Evolutionary conservation across 2,888 invertebrate species (phyloP), one percentile per base, ranked within the genome.

Genomic region (Ormyrus nitidulus): DNA sequence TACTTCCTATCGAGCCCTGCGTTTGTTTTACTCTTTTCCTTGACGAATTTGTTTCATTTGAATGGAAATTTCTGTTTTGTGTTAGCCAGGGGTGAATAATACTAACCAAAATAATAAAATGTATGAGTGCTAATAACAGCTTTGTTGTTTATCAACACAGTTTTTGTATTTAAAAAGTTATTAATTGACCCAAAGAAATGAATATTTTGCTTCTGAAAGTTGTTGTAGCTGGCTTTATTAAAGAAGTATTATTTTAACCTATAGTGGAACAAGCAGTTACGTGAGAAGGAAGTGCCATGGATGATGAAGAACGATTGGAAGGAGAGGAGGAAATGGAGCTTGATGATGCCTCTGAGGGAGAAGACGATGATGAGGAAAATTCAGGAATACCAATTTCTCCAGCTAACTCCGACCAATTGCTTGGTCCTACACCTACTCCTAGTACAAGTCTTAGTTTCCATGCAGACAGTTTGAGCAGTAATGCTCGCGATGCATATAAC

Each of bases 291-390:
- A 86, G 86, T 87, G 86, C 86, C 88, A 90, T 90, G 90, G 90
- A 90, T 85, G 90, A 90, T 87, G 90, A 90, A 84, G 90, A 90
- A 84, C 90, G 90, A 85, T 86, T 90, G 84, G 90, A 89, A 82
- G 90, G 89, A 79, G 93, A 93, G 85, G 93, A 93, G 90, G 94
- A 95, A 89, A 94, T 95, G 92, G 95, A 95, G 91, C 92, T 95
- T 86, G 93, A 95, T 86, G 94, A 94, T 85, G 94, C 94, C 83
- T 95, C 95, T 61, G 95, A 95, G 87, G 93, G 95, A 81, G 95
- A 95, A 86, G 94, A 94, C 85, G 95, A 95, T 89, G 95, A 93
- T 85, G 93, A 92, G 82, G 93, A 93, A 82, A 91, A 92, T 83
- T 90, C 92, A 77, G 92, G 92, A 72, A 92, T 92, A 85, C 91